phyloP scores from a whole-genome alignment of 1,140 invertebrate genomes.

The Apis cerana region DNA sequence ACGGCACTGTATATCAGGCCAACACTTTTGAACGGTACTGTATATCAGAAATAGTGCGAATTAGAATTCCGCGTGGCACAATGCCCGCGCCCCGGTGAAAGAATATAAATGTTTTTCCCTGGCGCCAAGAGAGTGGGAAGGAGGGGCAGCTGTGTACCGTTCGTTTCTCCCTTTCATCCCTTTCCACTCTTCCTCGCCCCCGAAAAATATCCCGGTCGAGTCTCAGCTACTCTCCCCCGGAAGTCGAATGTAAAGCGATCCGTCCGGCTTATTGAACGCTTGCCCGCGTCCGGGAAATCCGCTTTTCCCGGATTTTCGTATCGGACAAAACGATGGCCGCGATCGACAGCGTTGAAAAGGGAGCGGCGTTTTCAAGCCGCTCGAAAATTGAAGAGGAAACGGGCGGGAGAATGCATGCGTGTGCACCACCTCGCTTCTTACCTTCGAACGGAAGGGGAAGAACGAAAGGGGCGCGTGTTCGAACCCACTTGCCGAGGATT shows the following conservation, averaged over 20 bases:
- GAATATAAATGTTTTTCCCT: slow-evolving; percentile 40
- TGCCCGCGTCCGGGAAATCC: slow-evolving; percentile 52
- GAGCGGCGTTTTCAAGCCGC: slow-evolving; percentile 11
- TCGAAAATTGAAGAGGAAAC: not conserved
- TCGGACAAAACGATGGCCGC: slow-evolving; percentile 8
- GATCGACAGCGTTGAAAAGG: slow-evolving; percentile 21
- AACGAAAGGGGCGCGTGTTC: slow-evolving; percentile 22
- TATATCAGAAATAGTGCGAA: not conserved
- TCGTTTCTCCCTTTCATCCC: slow-evolving; percentile 18
- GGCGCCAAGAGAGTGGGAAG: slow-evolving; percentile 15
- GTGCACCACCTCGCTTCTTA: slow-evolving; percentile 10
- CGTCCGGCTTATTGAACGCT: slow-evolving; percentile 59
- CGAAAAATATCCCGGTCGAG: not conserved
- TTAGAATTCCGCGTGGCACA: not conserved
- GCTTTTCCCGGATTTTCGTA: slow-evolving; percentile 60
- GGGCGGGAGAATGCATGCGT: not conserved
- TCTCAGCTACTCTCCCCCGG: slow-evolving; percentile 54
- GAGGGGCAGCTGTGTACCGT: slow-evolving; percentile 33
- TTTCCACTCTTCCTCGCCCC: not conserved
- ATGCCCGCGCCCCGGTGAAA: not conserved
- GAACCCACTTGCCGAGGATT: slow-evolving; percentile 4
- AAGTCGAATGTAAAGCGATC: slow-evolving; percentile 63
- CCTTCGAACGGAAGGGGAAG: not conserved
- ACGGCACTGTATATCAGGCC: no score
- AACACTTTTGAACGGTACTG: no score